A percentile compares a stretch with the other conserved stretches of the same genome.
Evolutionary conservation across 2,113 vertebrate species (phyloP).

Genomic region (Heterotilapia buettikoferi): DNA sequence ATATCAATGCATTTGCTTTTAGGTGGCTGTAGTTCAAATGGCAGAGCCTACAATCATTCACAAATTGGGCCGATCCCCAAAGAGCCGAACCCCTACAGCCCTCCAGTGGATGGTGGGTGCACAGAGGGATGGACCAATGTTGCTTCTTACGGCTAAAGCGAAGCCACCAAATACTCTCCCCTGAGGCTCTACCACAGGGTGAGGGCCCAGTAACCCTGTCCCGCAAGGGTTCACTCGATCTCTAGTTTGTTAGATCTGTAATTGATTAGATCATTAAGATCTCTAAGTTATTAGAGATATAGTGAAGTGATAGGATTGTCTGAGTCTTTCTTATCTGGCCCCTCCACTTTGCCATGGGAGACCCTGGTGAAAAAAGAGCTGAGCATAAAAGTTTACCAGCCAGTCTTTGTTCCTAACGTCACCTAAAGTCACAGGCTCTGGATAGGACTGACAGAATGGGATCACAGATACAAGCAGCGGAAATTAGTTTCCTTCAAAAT

Average conservation of each 20-base stretch:
- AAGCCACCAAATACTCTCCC: background rate
- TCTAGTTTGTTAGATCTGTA: background rate
- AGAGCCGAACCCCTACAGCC: background rate
- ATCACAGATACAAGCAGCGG: accelerated
- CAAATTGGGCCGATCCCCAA: background rate
- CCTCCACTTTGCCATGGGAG: background rate
- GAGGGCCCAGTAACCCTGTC: background rate
- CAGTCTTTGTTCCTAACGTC: background rate
- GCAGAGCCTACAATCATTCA: background rate
- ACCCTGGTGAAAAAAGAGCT: background rate
- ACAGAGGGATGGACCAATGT: background rate
- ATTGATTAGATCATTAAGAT: background rate
- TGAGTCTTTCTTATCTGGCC: background rate
- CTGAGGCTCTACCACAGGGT: background rate
- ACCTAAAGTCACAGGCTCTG: background rate
- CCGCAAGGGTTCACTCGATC: accelerated
- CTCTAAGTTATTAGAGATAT: background rate
- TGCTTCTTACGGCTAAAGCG: background rate
- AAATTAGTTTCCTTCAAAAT: background rate
- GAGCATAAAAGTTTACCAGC: background rate
- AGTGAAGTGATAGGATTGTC: background rate
- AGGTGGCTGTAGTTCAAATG: background rate
- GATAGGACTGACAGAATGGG: background rate
- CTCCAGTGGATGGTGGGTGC: background rate
- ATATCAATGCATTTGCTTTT: background rate